phyloP scores from a whole-genome alignment of 2,797 vertebrate species.

The Diplodus puntazzo region DNA sequence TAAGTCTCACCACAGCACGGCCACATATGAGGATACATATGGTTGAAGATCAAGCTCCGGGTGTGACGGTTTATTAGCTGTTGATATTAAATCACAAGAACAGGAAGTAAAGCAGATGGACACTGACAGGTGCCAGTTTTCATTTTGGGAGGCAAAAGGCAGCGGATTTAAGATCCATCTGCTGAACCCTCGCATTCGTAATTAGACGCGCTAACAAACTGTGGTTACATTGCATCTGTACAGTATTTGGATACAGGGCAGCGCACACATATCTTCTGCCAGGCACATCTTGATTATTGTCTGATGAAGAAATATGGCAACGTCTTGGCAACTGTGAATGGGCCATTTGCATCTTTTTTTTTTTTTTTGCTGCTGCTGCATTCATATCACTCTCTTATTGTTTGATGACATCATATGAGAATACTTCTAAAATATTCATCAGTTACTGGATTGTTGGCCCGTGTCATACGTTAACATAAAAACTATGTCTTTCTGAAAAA shows the following conservation, averaged over 20 bases:
- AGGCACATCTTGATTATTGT: conserved; percentile 46
- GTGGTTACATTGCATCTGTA: conserved; percentile 55
- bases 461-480: background rate
- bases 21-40: conserved; percentile 9
- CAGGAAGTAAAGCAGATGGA: conserved; percentile 69
- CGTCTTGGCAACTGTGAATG: background rate
- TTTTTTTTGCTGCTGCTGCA: background rate
- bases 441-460: background rate
- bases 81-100: conserved; percentile 58
- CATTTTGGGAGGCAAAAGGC: conserved; percentile 47
- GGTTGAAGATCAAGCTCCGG: conserved; percentile 35
- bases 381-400: background rate
- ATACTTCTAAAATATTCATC: background rate
- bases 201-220: conserved; percentile 49
- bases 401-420: background rate
- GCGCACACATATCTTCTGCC: conserved; percentile 17
- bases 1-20: conserved; percentile 5
- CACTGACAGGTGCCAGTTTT: conserved; percentile 65
- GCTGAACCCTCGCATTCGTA: conserved; percentile 52
- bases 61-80: conserved; percentile 60
- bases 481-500: background rate
- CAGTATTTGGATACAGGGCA: conserved; percentile 26
- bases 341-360: background rate
- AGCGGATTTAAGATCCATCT: conserved; percentile 60
- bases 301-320: conserved; percentile 36